Evolutionary conservation across 2,113 vertebrate species (phyloP), one percentile per base, ranked within the genome.

Genomic region (Cisticola juncidis): DNA sequence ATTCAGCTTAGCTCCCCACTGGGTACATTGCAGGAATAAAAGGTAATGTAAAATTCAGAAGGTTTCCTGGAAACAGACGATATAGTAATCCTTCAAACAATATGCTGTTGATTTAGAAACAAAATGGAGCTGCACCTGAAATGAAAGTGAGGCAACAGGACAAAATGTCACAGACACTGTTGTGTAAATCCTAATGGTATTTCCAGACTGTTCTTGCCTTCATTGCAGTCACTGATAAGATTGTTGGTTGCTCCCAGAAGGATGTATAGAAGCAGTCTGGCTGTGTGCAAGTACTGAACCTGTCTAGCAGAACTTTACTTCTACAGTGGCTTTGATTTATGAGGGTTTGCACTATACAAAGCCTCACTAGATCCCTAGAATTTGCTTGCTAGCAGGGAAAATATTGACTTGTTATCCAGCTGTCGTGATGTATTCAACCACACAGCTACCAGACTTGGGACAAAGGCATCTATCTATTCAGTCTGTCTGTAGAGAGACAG

Each of bases 1-100:
- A 28, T 53, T 79, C 26, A 48, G 38, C 62, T 92, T 57, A 77
- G 58, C 18, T 91, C 57, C 61, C 28, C 7, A 2, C 57, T 62
- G 17, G 1, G 19, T 54, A 53, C 64, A 25, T n/a, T 70, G 33
- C 74, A 83, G 47, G 71, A 88, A 44, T 74, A 62, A 81, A 88
- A 89, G 74, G 33, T 93, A 88, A 95, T 92, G 90, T 77, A 72
- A 82, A 93, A 88, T 86, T 96, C 94, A 93, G 94, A 83, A 88
- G 82, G 53, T 69, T 95, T 93, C 95, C 92, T 92, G 95, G 94
- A 96, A 96, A 94, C 94, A 94, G 89, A 61, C 86, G 85, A 90
- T 89, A 89, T 64, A 81, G 13, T 81, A 86, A 95, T 86, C 68
- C 79, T 91, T 87, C 71, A 95, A 93, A 94, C 82, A 94, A 86